Percentiles rank a stretch among this genome's conserved stretches.
phyloP scores from a whole-genome alignment of 2,113 vertebrate species.

The Hoplias malabaricus region DNA sequence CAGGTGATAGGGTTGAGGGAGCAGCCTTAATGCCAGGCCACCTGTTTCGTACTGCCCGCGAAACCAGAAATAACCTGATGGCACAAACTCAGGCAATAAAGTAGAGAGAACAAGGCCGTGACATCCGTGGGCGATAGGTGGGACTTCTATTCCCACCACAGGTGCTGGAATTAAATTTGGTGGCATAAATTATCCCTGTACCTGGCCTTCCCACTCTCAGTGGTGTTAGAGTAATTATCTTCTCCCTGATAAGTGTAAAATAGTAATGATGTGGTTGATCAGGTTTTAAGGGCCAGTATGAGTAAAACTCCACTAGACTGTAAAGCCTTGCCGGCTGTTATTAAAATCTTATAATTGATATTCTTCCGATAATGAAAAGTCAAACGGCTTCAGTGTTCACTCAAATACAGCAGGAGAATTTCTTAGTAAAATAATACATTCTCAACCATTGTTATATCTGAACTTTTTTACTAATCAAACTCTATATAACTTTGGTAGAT shows the following conservation, averaged over 20 bases:
- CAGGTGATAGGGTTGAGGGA: constrained; percentile 1
- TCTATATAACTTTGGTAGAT: too few species aligned
- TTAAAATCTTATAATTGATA: not conserved
- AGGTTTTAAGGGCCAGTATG: not conserved
- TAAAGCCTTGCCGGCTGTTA: not conserved
- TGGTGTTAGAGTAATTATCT: constrained; percentile 46
- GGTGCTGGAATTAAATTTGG: constrained; percentile 35
- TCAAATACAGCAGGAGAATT: not conserved
- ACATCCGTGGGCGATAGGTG: constrained; percentile 12
- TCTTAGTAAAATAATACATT: too few species aligned
- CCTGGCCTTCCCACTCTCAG: constrained; percentile 19
- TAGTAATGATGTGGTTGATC: constrained; percentile 7
- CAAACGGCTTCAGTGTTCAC: not conserved
- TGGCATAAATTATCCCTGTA: constrained; percentile 33
- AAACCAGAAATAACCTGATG: constrained; percentile 24
- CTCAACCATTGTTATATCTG: too few species aligned
- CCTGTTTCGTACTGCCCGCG: not conserved
- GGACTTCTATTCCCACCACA: constrained; percentile 26
- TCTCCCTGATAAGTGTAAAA: constrained; percentile 36
- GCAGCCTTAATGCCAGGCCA: not conserved
- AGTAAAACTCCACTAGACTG: not conserved
- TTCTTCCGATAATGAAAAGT: not conserved
- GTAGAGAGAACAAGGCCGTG: constrained; percentile 23
- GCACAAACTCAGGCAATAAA: constrained; percentile 20
- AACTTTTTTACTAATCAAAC: too few species aligned